These are phyloP conservation scores for Cyphomyrmex costatus DNA, from an alignment of 1,140 invertebrate genomes.

Conservation along the genomic window DNA sequence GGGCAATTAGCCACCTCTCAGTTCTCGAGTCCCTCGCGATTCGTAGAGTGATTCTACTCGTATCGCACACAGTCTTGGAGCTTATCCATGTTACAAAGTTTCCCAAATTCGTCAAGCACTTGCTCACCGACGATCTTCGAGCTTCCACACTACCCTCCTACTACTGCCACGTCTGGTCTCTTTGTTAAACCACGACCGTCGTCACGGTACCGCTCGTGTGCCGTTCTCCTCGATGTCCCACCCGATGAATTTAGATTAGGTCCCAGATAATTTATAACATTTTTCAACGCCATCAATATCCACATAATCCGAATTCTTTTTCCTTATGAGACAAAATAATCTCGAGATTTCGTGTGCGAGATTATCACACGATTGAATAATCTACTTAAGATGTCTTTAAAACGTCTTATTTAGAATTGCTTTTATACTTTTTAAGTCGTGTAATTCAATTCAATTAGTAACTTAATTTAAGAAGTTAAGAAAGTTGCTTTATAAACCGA, in stretches of 20 bases:
- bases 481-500: no score
- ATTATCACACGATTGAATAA: no score
- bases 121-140: conserved; percentile 42
- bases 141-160: conserved; percentile 53
- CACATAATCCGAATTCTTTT: background rate
- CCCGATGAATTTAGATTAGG: conserved; percentile 18
- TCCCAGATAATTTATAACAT: background rate
- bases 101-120: background rate
- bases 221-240: background rate
- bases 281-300: background rate
- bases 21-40: background rate
- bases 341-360: no score
- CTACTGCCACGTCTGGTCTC: conserved; percentile 20
- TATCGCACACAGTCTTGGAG: background rate
- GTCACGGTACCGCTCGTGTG: conserved; percentile 33
- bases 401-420: no score
- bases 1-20: background rate
- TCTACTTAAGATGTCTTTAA: no score
- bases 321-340: background rate
- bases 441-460: no score
- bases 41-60: background rate
- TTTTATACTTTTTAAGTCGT: no score
- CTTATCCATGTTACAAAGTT: background rate
- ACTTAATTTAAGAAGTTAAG: no score
- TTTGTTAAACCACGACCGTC: conserved; percentile 46